Base-by-base conservation (phyloP, 2,888 invertebrate genomes). In the Lithophane semibrunnea region DNA sequence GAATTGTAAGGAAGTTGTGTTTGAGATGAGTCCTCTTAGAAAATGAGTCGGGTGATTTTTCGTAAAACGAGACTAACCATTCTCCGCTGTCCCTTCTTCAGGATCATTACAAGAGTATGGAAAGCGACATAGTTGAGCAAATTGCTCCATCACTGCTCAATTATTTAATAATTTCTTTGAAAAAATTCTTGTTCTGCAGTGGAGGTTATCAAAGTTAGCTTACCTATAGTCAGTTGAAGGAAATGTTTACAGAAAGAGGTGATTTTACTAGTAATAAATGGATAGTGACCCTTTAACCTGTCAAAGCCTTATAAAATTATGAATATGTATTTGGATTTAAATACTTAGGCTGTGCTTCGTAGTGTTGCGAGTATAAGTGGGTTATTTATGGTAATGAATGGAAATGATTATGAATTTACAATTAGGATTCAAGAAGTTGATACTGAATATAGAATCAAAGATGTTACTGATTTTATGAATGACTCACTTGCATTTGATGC, bases 351-450 rank as follows among this genome's bases (percentile, higher is more conserved):
- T 37, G 16, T 58, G 24, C 29, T 24, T 64, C 29, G 44, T 47
- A 54, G 52, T 60, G 44, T 73, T 60, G 10, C 80, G 13, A 65
- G 2, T 24, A n/a, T 54, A 66, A 47, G 52, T 54, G 44, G n/a
- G 29, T 60, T 42, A 58, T 21, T 52, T 52, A 80, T 74, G 56
- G 37, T 79, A 67, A 80, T 80, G 0, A 60, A 54, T 80, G 42
- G 60, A 58, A 65, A 54, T 81, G 44, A 69, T 52, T 58, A 72
- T 60, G 44, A 69, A 82, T 66, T 58, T 18, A 75, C 24, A 67
- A 66, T 61, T 37, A 58, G 1, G 21, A 56, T 66, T 3, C n/a
- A 24, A 29, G 44, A 67, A 67, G 37, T 58, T n/a, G 49, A 47
- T 56, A 61, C n/a, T 82, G n/a, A 63, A 52, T 52, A 47, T 13